Base-by-base conservation (phyloP, 2,888 invertebrate species). In the Melieria picta region DNA sequence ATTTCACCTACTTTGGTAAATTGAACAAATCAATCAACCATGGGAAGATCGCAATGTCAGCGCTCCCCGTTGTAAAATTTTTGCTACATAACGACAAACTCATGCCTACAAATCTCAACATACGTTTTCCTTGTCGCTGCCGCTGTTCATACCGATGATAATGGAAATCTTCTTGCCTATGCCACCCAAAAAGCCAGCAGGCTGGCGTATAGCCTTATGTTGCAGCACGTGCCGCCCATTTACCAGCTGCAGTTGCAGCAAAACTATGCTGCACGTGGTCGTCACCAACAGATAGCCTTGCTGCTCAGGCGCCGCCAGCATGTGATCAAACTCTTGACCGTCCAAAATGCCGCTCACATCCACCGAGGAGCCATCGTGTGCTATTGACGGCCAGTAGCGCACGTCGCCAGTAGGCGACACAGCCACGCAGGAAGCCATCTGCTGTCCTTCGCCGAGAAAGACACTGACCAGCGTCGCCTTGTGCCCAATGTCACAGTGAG, bases 401-500 rank as follows among this genome's bases (percentile, higher is more conserved):
- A 96, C 93, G 65, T 93, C 91, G 50, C 97, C 98, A 83, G 97
- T 97, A 0, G 97, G 97, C 0, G 97, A 97, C 1, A 96, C 95
- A 13, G 97, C 96, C 78, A 98, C 91, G 81, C 96, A 96, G 0
- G 95, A 93, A 7, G 96, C 94, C 84, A 92, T 90, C 84, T 90
- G 90, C 75, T 89, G 89, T 0, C 88, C 89, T 60, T 87, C 87
- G 3, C 88, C 87, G 11, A 90, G 88, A 83, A 93, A 94, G 0
- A 96, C 91, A 45, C 91, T 91, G 1, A 95, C 92, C 13, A 96
- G 89, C 72, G 96, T 93, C 0, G 97, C 94, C 80, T 94, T 92
- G 84, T 98, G 97, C 0, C 95, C 94, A 13, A 97, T 89, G 86
- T 97, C 97, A 79, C 97, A 97, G 77, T 96, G 95, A 0, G 97